Evolutionary conservation across 92 coral and sea anemone species (phyloP).

Genomic region (Heteractis magnifica): DNA sequence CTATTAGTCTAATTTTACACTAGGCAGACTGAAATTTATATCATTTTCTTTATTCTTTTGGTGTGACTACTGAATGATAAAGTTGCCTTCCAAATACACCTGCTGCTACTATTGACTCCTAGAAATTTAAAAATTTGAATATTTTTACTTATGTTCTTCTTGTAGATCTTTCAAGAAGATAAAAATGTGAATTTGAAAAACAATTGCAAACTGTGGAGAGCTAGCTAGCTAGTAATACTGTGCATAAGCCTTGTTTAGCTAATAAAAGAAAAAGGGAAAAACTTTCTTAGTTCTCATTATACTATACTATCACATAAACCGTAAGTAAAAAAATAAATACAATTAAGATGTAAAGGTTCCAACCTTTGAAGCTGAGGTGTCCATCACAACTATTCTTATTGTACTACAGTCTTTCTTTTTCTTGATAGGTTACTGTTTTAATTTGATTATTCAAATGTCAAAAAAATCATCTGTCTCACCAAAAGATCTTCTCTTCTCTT

Average conservation of each 20-base stretch:
- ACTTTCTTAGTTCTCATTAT: background rate
- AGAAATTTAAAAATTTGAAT: background rate
- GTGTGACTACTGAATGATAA: background rate
- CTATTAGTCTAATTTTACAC: background rate
- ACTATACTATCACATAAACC: too few species aligned
- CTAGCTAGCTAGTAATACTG: too few species aligned
- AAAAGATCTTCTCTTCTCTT: background rate
- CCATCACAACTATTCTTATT: background rate
- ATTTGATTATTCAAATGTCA: background rate
- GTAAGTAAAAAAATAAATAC: background rate
- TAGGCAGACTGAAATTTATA: background rate
- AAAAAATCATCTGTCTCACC: background rate
- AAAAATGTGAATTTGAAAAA: background rate
- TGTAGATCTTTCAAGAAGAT: background rate
- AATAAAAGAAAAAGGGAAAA: background rate
- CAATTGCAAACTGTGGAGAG: too few species aligned
- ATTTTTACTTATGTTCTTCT: background rate
- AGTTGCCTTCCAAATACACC: background rate
- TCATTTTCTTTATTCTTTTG: background rate
- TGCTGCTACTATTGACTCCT: background rate
- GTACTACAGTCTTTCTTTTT: background rate
- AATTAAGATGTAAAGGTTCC: background rate
- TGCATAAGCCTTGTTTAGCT: too few species aligned
- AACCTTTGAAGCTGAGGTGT: constrained; percentile 4
- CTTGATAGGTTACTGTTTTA: background rate